Evolutionary conservation across 2,797 vertebrate genomes (phyloP).

Genomic region (Leuciscus waleckii): DNA sequence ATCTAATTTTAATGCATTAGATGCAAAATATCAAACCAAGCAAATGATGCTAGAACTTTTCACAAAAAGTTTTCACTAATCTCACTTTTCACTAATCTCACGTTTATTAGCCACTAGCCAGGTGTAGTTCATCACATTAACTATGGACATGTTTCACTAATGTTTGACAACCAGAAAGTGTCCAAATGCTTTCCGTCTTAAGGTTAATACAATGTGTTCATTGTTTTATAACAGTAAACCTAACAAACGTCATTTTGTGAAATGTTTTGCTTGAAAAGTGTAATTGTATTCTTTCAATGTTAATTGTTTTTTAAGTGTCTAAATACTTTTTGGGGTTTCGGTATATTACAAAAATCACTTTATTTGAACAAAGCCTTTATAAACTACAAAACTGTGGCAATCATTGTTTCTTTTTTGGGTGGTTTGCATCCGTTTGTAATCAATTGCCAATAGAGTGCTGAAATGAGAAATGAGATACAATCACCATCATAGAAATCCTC

Average conservation of each 20-base stretch:
- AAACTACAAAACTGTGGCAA: background rate
- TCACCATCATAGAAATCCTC: constrained; percentile 24
- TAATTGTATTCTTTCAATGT: constrained; percentile 25
- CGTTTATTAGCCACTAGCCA: background rate
- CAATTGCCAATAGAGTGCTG: constrained; percentile 45
- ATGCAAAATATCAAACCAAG: background rate
- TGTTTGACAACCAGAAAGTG: constrained; percentile 23
- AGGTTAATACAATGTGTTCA: constrained; percentile 4
- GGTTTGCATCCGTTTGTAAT: constrained; percentile 35
- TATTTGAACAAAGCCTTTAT: constrained; percentile 1
- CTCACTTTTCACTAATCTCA: background rate
- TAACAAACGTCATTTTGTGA: constrained; percentile 27
- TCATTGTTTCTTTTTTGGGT: constrained; percentile 1
- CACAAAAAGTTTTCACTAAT: background rate
- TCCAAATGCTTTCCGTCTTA: background rate
- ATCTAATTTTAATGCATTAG: background rate
- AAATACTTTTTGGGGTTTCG: background rate
- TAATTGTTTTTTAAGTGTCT: constrained; percentile 11
- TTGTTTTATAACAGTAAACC: constrained; percentile 7
- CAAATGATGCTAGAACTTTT: background rate
- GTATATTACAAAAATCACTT: constrained; percentile 8
- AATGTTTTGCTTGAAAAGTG: constrained; percentile 38
- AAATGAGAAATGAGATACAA: constrained; percentile 44
- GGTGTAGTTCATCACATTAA: constrained; percentile 10
- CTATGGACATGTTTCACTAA: constrained; percentile 22